A percentile compares a stretch with the other conserved stretches of the same genome.
Evolutionary conservation across 2,888 invertebrate species (phyloP).

Genomic region (Meganola albula): DNA sequence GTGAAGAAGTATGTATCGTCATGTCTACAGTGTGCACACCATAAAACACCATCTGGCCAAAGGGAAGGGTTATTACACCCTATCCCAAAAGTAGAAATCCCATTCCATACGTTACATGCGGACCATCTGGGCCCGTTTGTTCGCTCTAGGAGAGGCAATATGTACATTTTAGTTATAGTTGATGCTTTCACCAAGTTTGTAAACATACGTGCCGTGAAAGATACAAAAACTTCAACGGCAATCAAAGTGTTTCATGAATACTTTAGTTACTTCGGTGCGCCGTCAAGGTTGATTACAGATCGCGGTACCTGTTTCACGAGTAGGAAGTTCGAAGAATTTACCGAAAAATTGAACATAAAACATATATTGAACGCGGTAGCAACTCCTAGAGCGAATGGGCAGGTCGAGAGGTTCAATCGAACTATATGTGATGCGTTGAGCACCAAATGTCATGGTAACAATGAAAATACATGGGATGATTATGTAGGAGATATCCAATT

Average conservation of each 20-base stretch:
- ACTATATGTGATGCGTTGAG: not conserved
- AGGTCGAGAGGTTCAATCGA: conserved; percentile 4
- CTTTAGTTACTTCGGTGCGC: conserved; percentile 2
- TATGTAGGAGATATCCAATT: conserved; percentile 13
- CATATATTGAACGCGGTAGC: conserved; percentile 9
- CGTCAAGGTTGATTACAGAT: not conserved
- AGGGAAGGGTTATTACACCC: conserved; percentile 19
- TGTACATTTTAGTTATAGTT: conserved; percentile 4
- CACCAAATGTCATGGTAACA: conserved; percentile 1
- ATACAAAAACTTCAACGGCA: conserved; percentile 4
- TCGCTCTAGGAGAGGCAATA: conserved; percentile 3
- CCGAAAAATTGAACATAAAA: not conserved
- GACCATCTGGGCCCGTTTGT: conserved; percentile 11
- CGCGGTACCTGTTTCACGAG: conserved; percentile 4
- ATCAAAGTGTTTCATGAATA: conserved; percentile 1
- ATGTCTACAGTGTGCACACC: conserved; percentile 15
- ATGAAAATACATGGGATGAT: conserved; percentile 13
- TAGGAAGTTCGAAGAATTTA: not conserved
- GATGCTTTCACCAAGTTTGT: conserved; percentile 6
- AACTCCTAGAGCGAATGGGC: conserved; percentile 9
- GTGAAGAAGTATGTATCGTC: conserved; percentile 16
- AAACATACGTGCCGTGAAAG: conserved; percentile 1
- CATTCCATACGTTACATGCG: conserved; percentile 12
- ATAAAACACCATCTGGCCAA: conserved; percentile 11
- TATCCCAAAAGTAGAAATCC: conserved; percentile 16